Evolutionary conservation across 1,140 invertebrate species (phyloP).

Genomic region (Drosophila cardini): DNA sequence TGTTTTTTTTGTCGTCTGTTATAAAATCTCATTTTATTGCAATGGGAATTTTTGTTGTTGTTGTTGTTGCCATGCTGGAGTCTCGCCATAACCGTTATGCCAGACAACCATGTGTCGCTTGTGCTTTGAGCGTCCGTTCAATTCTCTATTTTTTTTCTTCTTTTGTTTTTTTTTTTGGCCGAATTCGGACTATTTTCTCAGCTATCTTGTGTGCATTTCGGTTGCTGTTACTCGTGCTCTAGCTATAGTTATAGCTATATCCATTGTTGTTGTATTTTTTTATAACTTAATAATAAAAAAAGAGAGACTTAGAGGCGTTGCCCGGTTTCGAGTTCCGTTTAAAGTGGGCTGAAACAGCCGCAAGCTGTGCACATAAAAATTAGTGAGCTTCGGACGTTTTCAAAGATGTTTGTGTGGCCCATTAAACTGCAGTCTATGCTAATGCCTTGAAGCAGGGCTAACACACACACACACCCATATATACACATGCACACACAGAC

Average conservation of each 20-base stretch:
- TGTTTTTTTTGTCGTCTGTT: conserved; percentile 40
- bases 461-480: conserved; percentile 19
- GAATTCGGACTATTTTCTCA: conserved; percentile 37
- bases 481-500: not conserved
- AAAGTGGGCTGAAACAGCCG: conserved; percentile 66
- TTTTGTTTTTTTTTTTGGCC: conserved; percentile 7
- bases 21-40: conserved; percentile 80
- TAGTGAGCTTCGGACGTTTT: conserved; percentile 42
- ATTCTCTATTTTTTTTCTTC: conserved; percentile 28
- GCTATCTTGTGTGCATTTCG: conserved; percentile 16
- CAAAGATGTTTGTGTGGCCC: conserved; percentile 44
- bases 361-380: conserved; percentile 61
- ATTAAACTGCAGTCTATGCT: conserved; percentile 62
- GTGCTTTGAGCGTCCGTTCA: conserved; percentile 25
- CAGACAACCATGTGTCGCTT: conserved; percentile 23
- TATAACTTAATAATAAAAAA: conserved; percentile 78
- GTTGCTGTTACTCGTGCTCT: conserved; percentile 2
- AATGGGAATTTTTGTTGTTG: conserved; percentile 59
- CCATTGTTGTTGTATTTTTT: conserved; percentile 51
- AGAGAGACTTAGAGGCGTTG: conserved; percentile 38
- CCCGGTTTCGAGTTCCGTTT: conserved; percentile 63
- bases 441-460: conserved; percentile 36
- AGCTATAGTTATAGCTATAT: not conserved
- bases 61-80: conserved; percentile 39
- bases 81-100: conserved; percentile 62